phyloP scores from a whole-genome alignment of 2,888 invertebrate genomes.

The Halictus ligatus region DNA sequence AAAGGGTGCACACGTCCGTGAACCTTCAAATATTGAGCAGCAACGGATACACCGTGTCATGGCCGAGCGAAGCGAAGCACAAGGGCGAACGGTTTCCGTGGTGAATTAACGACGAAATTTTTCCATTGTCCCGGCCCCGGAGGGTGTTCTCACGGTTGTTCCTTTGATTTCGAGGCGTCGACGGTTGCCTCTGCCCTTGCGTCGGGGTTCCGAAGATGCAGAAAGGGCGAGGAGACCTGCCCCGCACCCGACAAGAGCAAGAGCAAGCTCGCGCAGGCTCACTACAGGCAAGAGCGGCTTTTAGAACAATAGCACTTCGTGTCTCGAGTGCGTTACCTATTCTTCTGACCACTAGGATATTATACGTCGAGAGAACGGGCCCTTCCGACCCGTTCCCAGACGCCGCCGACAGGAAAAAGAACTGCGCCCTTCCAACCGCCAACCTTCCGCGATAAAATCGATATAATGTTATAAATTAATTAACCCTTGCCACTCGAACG shows the following conservation, averaged over 20 bases:
- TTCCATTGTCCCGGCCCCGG: not conserved
- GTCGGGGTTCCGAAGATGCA: conserved; percentile 16
- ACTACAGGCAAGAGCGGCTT: conserved; percentile 66
- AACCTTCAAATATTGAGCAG: conserved; percentile 13
- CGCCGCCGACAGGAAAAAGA: conserved; percentile 54
- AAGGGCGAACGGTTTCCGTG: not conserved
- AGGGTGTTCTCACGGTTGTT: conserved; percentile 60
- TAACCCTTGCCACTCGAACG: too few relatives aligned
- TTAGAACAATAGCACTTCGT: conserved; percentile 75
- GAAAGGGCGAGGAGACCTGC: conserved; percentile 36
- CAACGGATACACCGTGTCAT: not conserved
- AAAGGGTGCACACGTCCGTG: not conserved
- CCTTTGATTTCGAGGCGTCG: conserved; percentile 63
- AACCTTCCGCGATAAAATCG: not conserved
- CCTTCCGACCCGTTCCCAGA: conserved; percentile 64
- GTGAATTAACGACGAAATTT: conserved; percentile 23
- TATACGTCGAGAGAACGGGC: conserved; percentile 64
- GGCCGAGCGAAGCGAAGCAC: not conserved
- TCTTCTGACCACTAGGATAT: conserved; percentile 71
- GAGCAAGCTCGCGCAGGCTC: too few relatives aligned
- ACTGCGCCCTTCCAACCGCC: conserved; percentile 2
- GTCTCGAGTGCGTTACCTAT: conserved; percentile 72
- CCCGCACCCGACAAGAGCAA: conserved; percentile 53
- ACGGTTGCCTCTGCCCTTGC: conserved; percentile 37
- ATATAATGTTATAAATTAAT: not conserved